Conservation (phyloP, 2,797 vertebrate genomes). For the Bovichtus variegatus region DNA sequence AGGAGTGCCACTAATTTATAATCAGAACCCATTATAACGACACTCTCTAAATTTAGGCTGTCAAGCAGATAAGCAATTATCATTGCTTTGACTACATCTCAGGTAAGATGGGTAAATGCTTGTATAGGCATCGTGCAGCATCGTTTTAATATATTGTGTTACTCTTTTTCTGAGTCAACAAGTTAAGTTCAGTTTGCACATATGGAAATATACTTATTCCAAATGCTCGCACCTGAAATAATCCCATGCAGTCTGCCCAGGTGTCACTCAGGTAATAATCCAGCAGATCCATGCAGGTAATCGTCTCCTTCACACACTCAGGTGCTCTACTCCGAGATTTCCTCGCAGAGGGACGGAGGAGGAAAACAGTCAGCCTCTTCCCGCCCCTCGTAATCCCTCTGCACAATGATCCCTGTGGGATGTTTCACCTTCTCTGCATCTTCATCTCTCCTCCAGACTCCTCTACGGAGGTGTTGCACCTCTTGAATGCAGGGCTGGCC, state of each 20-base stretch:
- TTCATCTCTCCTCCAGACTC: constrained; percentile 38
- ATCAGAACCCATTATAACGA: not conserved
- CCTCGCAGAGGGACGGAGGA: constrained; percentile 17
- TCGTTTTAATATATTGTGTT: not conserved
- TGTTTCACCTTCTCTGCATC: constrained; percentile 46
- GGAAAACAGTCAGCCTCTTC: constrained; percentile 44
- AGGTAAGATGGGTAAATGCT: constrained; percentile 14
- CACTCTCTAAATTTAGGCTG: not conserved
- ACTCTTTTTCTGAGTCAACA: not conserved
- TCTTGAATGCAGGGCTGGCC: constrained; percentile 13
- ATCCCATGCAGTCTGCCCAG: constrained; percentile 34
- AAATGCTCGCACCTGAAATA: constrained; percentile 56
- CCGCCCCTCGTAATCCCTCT: constrained; percentile 57
- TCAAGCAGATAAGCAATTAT: not conserved
- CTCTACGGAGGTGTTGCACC: constrained; percentile 33
- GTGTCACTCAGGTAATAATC: constrained; percentile 70
- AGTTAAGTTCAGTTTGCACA: constrained; percentile 2
- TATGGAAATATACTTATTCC: not conserved
- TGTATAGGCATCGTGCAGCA: not conserved
- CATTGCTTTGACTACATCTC: not conserved
- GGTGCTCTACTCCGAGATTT: constrained; percentile 46
- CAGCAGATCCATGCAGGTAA: constrained; percentile 54
- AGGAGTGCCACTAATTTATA: not conserved
- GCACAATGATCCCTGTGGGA: constrained; percentile 46
- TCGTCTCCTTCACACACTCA: constrained; percentile 39